phyloP scores from a whole-genome alignment of 2,113 vertebrate genomes.

The Gopherus flavomarginatus region DNA sequence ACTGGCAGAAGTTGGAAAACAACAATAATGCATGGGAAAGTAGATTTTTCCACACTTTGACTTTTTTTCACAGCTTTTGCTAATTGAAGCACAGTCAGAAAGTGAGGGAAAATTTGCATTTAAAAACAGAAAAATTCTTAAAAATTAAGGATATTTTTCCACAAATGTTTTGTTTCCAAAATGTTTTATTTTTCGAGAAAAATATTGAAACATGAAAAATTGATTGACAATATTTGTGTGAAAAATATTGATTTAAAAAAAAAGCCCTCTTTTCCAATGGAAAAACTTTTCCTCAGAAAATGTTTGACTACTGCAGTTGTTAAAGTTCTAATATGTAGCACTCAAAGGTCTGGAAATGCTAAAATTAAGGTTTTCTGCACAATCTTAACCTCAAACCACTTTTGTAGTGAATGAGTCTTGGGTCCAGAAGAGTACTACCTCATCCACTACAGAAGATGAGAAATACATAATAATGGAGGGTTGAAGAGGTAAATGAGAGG shows the following conservation, averaged over 20 bases:
- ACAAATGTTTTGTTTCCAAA: not conserved
- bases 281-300: not conserved
- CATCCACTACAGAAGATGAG: not conserved
- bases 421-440: not conserved
- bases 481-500: not conserved
- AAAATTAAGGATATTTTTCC: not conserved
- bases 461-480: not conserved
- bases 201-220: not conserved
- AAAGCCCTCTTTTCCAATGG: not conserved
- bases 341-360: not conserved
- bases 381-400: not conserved
- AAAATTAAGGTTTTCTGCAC: not conserved
- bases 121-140: not conserved
- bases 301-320: not conserved
- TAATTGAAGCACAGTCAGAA: not conserved
- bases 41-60: not conserved
- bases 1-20: not conserved
- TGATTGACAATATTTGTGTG: not conserved
- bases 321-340: not conserved
- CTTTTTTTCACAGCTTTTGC: not conserved
- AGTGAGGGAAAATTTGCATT: not conserved
- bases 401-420: rapidly evolving
- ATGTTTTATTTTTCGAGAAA: not conserved
- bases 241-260: not conserved
- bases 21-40: not conserved